These are phyloP conservation scores for Poecilia velifera DNA, from an alignment of 2,797 vertebrate species.

Conservation along the genomic window DNA sequence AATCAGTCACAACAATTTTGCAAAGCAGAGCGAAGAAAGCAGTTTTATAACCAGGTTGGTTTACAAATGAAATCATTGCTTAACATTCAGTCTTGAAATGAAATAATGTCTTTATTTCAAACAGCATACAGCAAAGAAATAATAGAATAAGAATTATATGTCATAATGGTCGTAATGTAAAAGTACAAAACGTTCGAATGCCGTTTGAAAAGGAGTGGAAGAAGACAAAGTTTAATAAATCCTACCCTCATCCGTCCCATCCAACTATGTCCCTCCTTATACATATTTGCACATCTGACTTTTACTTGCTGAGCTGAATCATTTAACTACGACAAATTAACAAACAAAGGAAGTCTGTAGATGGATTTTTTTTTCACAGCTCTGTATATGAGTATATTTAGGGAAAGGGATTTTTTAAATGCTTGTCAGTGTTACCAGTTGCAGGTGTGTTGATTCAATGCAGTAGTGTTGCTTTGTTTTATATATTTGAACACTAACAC, in stretches of 20 bases:
- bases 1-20: neutral
- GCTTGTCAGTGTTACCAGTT: slow-evolving; percentile 38
- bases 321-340: neutral
- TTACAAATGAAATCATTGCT: neutral
- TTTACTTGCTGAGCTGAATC: neutral
- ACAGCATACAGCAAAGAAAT: too few relatives aligned
- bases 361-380: neutral
- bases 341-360: neutral
- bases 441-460: slow-evolving; percentile 41
- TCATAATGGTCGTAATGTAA: too few relatives aligned
- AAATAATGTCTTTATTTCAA: too few relatives aligned
- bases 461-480: slow-evolving; percentile 51
- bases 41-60: neutral
- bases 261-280: too few relatives aligned
- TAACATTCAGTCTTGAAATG: neutral
- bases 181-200: too few relatives aligned
- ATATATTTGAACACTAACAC: slow-evolving; percentile 64
- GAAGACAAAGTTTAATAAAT: too few relatives aligned
- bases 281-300: too few relatives aligned
- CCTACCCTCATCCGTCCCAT: too few relatives aligned
- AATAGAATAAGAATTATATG: too few relatives aligned
- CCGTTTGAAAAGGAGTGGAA: too few relatives aligned
- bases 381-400: slow-evolving; percentile 39
- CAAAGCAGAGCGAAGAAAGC: neutral
- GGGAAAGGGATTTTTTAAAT: slow-evolving; percentile 21